Evolutionary conservation across 1,140 invertebrate species (phyloP), one percentile per base, ranked within the genome.

Genomic region (Lepidurus apus): DNA sequence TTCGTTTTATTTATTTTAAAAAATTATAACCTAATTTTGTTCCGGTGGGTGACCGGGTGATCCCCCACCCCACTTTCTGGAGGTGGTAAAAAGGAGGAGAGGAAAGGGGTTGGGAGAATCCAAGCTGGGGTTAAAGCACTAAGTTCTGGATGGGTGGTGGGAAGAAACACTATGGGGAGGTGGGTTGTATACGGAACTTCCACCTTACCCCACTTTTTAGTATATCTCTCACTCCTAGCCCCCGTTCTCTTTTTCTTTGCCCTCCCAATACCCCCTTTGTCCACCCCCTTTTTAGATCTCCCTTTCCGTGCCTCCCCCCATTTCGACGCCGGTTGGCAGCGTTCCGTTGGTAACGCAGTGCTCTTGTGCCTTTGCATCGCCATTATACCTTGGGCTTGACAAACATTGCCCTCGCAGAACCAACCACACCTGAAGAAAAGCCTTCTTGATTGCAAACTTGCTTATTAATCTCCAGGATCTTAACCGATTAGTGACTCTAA

Each of bases 351-450:
- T 65, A 65, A 65, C 53, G 53, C 13, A 65, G 53, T 65, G 53
- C 53, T 65, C 53, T 65, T 65, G 53, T n/a, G 53, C 53, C 53
- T 65, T 65, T 65, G 53, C 53, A 65, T 65, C 53, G 53, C 53
- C 53, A 65, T 65, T 65, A 65, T 65, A 65, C 53, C 53, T 65
- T 65, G 53, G 53, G 53, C n/a, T 65, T 65, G 53, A 65, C 53
- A 65, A 65, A 65, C 53, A 65, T 65, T 65, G 53, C 53, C 53
- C 53, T 65, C 53, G 53, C 53, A 65, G 10, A 47, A 13, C 17
- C 53, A 65, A n/a, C 17, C 53, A 65, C 53, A 65, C 53, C 53
- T 65, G 53, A 65, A 65, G 53, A n/a, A 21, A 65, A 65, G 53
- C 53, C 53, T 9, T 65, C 34, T 34, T 34, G 34, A 34, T 34